Evolutionary conservation across 2,113 vertebrate genomes (phyloP).

Genomic region (Menidia beryllina): DNA sequence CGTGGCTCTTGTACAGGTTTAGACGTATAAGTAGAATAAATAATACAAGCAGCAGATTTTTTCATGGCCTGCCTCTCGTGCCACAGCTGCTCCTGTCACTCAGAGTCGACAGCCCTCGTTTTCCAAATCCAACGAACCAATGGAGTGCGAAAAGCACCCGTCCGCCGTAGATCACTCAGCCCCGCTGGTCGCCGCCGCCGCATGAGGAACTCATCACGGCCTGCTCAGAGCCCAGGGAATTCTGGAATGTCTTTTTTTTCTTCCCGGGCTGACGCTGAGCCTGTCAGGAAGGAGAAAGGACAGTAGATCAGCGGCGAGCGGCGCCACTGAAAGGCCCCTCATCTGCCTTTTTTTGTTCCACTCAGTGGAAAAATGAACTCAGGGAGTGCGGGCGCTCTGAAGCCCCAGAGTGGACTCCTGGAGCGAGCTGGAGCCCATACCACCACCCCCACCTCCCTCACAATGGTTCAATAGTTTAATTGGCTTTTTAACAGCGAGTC

Average conservation of each 20-base stretch:
- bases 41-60: slow-evolving; percentile 18
- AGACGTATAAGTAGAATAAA: slow-evolving; percentile 24
- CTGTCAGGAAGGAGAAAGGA: slow-evolving; percentile 8
- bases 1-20: background rate
- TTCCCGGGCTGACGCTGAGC: slow-evolving; percentile 27
- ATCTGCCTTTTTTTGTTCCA: slow-evolving; percentile 42
- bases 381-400: slow-evolving; percentile 35
- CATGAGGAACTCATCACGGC: slow-evolving; percentile 60
- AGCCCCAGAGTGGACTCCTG: slow-evolving; percentile 51
- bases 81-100: slow-evolving; percentile 31
- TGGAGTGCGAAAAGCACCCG: slow-evolving; percentile 28
- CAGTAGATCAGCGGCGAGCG: slow-evolving; percentile 20
- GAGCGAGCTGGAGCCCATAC: slow-evolving; percentile 41
- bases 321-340: slow-evolving; percentile 33
- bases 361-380: slow-evolving; percentile 64
- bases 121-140: slow-evolving; percentile 49
- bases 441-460: slow-evolving; percentile 54
- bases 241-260: slow-evolving; percentile 52
- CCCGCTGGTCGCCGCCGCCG: slow-evolving; percentile 2
- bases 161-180: slow-evolving; percentile 11
- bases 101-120: slow-evolving; percentile 14
- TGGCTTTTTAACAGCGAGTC: slow-evolving; percentile 60
- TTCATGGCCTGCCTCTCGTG: slow-evolving; percentile 32
- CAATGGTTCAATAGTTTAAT: slow-evolving; percentile 74
- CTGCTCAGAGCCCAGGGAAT: slow-evolving; percentile 35